A percentile compares a stretch with the other conserved stretches of the same genome.
Conservation (phyloP, 2,113 vertebrate species). For the Cavia porcellus region DNA sequence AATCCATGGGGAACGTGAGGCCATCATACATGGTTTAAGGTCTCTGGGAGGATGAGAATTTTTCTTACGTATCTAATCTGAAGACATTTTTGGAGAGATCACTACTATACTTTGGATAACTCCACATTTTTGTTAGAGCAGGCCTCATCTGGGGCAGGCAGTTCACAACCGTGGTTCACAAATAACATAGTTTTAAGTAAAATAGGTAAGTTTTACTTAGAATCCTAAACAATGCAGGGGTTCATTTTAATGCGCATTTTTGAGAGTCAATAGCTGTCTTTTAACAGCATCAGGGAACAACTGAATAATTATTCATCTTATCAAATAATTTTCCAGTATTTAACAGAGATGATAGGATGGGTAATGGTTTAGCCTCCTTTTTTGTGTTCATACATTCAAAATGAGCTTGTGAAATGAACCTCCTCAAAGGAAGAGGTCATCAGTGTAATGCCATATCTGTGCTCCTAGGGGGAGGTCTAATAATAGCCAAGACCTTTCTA, state of each 20-base stretch:
- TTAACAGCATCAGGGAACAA: background rate
- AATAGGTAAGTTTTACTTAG: background rate
- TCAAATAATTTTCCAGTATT: background rate
- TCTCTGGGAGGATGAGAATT: background rate
- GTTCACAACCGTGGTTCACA: background rate
- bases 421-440: background rate
- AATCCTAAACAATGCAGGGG: background rate
- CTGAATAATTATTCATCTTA: background rate
- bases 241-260: background rate
- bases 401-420: background rate
- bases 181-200: background rate
- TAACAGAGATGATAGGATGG: background rate
- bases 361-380: background rate
- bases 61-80: background rate
- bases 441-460: background rate
- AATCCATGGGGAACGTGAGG: background rate
- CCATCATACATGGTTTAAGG: background rate
- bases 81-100: rapidly evolving
- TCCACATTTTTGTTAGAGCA: background rate
- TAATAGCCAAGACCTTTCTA: background rate
- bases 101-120: background rate
- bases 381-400: background rate
- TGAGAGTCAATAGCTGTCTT: background rate
- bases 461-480: background rate
- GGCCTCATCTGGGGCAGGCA: background rate